Evolutionary conservation across 2,797 vertebrate species (phyloP), one percentile per base, ranked within the genome.

Genomic region (Chaetophractus vellerosus): DNA sequence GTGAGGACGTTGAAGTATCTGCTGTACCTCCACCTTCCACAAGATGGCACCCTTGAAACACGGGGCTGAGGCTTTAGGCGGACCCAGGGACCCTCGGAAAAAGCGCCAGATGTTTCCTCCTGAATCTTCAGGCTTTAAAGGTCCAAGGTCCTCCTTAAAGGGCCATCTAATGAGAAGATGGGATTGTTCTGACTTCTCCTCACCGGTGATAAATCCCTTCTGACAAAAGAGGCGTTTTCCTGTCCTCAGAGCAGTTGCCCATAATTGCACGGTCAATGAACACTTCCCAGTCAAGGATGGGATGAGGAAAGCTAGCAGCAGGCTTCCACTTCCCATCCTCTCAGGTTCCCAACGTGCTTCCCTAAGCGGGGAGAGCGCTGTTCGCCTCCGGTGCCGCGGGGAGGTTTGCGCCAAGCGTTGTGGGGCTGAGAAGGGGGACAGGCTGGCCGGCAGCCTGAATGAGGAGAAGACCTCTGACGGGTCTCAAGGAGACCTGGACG

Each of bases 21-120:
- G 95, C 50, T 52, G 23, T 83, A 64, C 82, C 6, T 0, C 4
- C 0, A 0, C 0, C 2, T 1, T 63, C 95, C 97, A 94, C 92
- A 8, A 86, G 96, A 82, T 94, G 96, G 90, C 92, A 80, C 11
- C 64, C 38, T 94, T 95, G 96, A 89, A 69, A 63, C 94, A 41
- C 66, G 5, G 2, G 68, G 28, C 57, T 15, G 48, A 6, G 38
- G 21, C 24, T 5, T 0, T 0, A 9, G 11, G 64, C 12, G 23
- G 31, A 31, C 36, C 33, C 6, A 0, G 59, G 66, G n/a, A n/a
- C 38, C 0, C 19, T 5, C 0, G 7, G 24, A 26, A 36, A 26
- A 15, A 52, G 48, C 19, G 6, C 83, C 6, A 1, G 7, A 14
- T 52, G 33, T 69, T 14, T 11, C 75, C n/a, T 38, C 31, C 33